These are phyloP conservation scores for Apodemus sylvaticus DNA, from an alignment of 2,113 vertebrate genomes.

Conservation along the genomic window DNA sequence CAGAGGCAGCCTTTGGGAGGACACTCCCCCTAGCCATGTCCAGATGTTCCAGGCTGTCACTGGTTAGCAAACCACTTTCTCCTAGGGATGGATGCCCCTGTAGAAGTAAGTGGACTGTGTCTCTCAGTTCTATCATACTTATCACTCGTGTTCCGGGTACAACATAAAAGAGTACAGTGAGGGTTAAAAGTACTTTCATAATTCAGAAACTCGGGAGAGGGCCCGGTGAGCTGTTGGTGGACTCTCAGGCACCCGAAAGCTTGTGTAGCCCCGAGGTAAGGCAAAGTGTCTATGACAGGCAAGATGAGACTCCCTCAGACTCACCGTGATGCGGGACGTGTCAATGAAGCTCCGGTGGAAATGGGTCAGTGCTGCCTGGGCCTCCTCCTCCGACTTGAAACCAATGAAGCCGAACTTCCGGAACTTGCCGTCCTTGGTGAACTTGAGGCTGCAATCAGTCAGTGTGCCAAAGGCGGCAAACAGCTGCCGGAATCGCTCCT, in stretches of 20 bases:
- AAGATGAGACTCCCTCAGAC: neutral
- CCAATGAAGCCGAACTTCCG: slow-evolving; percentile 97
- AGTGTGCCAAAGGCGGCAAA: slow-evolving; percentile 93
- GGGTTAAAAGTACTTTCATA: neutral
- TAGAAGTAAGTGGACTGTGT: neutral
- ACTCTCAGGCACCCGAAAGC: neutral
- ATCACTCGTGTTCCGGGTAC: accelerated
- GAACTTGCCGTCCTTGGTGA: slow-evolving; percentile 95
- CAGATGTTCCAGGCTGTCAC: neutral
- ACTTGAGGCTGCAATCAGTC: slow-evolving; percentile 95
- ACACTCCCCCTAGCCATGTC: neutral
- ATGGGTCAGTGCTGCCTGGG: slow-evolving; percentile 88
- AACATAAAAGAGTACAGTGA: neutral
- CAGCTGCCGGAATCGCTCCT: slow-evolving; percentile 92
- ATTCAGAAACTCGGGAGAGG: neutral
- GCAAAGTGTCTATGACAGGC: neutral
- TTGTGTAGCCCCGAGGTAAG: neutral
- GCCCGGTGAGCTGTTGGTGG: neutral
- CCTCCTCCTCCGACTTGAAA: slow-evolving; percentile 93
- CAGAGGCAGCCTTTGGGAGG: neutral
- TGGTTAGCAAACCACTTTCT: neutral
- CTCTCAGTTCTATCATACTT: neutral
- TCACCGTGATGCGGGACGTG: slow-evolving; percentile 92
- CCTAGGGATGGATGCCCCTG: neutral
- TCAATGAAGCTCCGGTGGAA: slow-evolving; percentile 96